Conservation (phyloP, 2,797 vertebrate genomes). For the Acestrorhynchus altus region DNA sequence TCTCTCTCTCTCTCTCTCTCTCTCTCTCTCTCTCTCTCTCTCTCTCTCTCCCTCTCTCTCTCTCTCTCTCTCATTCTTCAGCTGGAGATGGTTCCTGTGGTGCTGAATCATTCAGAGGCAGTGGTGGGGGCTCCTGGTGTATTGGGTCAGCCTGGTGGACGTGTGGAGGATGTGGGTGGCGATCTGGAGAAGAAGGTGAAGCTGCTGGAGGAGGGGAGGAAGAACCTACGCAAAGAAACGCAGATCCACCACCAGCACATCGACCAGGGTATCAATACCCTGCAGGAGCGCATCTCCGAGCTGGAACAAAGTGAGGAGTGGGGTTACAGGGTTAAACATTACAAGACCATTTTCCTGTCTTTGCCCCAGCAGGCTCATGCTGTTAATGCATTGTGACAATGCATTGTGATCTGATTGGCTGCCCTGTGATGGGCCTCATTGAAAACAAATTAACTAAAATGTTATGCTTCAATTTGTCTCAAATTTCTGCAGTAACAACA, state of each 20-base stretch:
- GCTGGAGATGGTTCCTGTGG: slow-evolving; percentile 78
- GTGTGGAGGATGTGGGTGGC: slow-evolving; percentile 79
- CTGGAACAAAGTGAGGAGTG: slow-evolving; percentile 77
- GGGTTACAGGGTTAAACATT: not conserved
- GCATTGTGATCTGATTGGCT: too few relatives aligned
- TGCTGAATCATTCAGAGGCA: slow-evolving; percentile 74
- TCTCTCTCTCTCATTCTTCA: slow-evolving; percentile 45
- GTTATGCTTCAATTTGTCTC: too few relatives aligned
- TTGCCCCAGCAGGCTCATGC: too few relatives aligned
- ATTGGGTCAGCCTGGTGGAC: slow-evolving; percentile 59
- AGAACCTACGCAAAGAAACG: slow-evolving; percentile 77
- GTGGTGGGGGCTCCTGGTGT: slow-evolving; percentile 45
- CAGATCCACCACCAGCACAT: slow-evolving; percentile 77
- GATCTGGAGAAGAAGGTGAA: slow-evolving; percentile 81
- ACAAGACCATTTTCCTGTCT: too few relatives aligned
- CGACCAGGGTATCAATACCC: slow-evolving; percentile 74
- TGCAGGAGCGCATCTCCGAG: slow-evolving; percentile 73
- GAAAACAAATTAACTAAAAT: too few relatives aligned
- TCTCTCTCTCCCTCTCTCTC: not conserved
- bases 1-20: too few relatives aligned
- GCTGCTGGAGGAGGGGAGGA: slow-evolving; percentile 78
- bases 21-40: too few relatives aligned
- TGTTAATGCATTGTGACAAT: too few relatives aligned
- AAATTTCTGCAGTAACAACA: not conserved
- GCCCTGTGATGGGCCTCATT: too few relatives aligned